Evolutionary conservation across 2,888 invertebrate species (phyloP), one percentile per base, ranked within the genome.

Genomic region (Drosophila setosimentum): DNA sequence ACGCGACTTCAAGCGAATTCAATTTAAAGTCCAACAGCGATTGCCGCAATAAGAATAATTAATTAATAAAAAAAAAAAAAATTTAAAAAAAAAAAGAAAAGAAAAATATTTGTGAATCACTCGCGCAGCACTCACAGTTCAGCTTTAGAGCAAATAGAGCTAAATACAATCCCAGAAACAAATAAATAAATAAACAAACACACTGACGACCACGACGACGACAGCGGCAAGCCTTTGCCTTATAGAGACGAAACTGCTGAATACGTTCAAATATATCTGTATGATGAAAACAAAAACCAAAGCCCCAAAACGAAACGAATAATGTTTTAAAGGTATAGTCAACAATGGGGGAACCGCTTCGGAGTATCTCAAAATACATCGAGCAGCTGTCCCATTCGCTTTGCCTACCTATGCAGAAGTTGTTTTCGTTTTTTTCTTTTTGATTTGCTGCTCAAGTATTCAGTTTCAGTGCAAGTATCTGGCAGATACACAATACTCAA

Each of bases 391-490:
- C 84, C 73, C 72, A 72, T 72, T 72, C 66, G 66, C 63, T 79
- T 89, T 89, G 89, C 82, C 89, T 85, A 85, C 84, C 84, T 85
- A 87, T 81, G 84, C 85, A 89, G 70, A 85, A 85, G 86, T 71
- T 57, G 13, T 35, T 32, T 33, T 54, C n/a, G 40, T 27, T 16
- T 30, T 29, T 37, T 30, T 35, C n/a, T 33, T 50, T 50, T 57
- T 30, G 11, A 35, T 61, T 27, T 33, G 29, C 30, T 58, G 30
- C 62, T 70, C 55, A 68, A 68, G 82, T 79, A 76, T 79, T 76
- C 65, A 65, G 66, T 82, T 81, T 66, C 82, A 79, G 68, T 65
- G 60, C 60, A 64, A 67, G 65, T 66, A 66, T 66, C 68, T 73
- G 69, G 33, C 70, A 67, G 59, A 61, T 61, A 68, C 58, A 72